These are phyloP conservation scores for Ferrisia virgata DNA, from an alignment of 2,888 invertebrate genomes.

Conservation along the genomic window DNA sequence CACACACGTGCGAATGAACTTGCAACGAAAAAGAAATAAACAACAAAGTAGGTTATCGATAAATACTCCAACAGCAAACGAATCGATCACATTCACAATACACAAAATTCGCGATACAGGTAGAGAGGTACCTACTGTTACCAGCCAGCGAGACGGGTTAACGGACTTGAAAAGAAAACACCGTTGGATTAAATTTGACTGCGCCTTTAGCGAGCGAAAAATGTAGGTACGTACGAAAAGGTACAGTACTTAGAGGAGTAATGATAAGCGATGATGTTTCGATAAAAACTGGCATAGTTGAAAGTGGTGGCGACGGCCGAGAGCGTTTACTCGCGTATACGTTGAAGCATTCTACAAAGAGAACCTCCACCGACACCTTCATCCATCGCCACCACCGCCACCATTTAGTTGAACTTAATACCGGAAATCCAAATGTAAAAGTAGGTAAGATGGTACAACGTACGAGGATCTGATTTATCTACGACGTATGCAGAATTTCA, in stretches of 20 bases:
- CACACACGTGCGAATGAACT: neutral
- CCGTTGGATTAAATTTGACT: neutral
- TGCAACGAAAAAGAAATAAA: neutral
- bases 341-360: neutral
- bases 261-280: slow-evolving; percentile 5
- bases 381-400: neutral
- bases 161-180: neutral
- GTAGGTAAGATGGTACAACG: slow-evolving; percentile 34
- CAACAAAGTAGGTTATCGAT: neutral
- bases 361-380: neutral
- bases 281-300: slow-evolving; percentile 8
- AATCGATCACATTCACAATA: neutral
- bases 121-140: neutral
- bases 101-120: neutral
- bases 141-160: too few relatives aligned
- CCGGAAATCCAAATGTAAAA: slow-evolving; percentile 40
- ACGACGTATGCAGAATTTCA: slow-evolving; percentile 14
- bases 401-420: neutral
- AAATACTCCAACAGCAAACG: neutral
- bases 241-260: neutral
- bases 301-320: slow-evolving; percentile 11
- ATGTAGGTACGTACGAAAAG: neutral
- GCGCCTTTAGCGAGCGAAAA: neutral
- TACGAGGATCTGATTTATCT: neutral
- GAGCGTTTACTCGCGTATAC: neutral